A percentile compares a stretch with the other conserved stretches of the same genome.
Conservation (phyloP, 2,113 vertebrate genomes). For the Thryonomys swinderianus region DNA sequence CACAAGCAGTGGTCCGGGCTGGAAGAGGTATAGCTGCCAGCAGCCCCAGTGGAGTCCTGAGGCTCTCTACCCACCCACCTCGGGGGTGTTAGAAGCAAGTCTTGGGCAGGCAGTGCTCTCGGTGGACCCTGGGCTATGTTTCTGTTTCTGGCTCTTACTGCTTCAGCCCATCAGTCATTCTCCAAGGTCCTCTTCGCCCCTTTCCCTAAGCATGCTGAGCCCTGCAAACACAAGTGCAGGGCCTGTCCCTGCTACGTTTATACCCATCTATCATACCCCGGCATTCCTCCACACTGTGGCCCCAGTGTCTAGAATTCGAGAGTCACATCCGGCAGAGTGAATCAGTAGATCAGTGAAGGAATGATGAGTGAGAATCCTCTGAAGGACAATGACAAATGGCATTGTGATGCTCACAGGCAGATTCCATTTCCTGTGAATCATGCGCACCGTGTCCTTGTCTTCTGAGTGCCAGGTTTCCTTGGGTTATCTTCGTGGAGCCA, state of each 20-base stretch:
- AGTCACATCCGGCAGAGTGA: neutral
- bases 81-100: neutral
- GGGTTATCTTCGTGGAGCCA: neutral
- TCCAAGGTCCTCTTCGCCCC: neutral
- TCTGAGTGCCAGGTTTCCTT: neutral
- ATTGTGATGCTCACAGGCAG: neutral
- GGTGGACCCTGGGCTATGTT: neutral
- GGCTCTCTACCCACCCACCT: neutral
- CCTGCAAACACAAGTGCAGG: neutral
- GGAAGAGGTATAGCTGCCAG: neutral
- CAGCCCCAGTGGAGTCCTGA: neutral
- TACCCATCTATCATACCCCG: neutral
- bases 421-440: neutral
- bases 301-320: neutral
- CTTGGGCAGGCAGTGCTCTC: neutral
- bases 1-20: too few species aligned
- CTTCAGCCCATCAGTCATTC: neutral
- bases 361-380: neutral
- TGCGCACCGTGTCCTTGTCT: rapidly evolving
- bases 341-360: neutral
- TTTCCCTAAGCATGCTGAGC: neutral
- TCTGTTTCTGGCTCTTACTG: neutral
- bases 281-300: neutral
- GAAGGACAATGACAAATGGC: neutral
- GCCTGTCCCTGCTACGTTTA: neutral